phyloP scores from a whole-genome alignment of 2,797 vertebrate species.

The Acanthurus leucopareius region DNA sequence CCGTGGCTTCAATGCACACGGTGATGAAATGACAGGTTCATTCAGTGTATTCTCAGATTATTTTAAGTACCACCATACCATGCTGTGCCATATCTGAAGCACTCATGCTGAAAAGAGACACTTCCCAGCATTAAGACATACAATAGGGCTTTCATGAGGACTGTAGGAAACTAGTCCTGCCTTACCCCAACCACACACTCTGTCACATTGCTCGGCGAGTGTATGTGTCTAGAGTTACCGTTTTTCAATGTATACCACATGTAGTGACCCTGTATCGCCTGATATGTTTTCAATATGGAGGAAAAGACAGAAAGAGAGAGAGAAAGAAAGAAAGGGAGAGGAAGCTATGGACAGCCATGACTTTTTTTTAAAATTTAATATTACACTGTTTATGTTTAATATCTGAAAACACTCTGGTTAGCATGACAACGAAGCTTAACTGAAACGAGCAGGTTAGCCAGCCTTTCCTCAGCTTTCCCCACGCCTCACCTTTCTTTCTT shows the following conservation, averaged over 20 bases:
- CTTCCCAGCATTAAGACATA: slow-evolving; percentile 73
- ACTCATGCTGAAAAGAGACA: slow-evolving; percentile 71
- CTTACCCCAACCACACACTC: slow-evolving; percentile 75
- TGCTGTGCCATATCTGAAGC: slow-evolving; percentile 60
- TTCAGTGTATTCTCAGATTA: slow-evolving; percentile 45
- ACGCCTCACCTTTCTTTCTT: slow-evolving; percentile 47
- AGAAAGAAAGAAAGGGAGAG: slow-evolving; percentile 13
- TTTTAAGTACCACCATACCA: slow-evolving; percentile 60
- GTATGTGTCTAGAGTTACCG: slow-evolving; percentile 66
- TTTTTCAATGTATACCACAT: slow-evolving; percentile 80
- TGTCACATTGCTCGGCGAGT: slow-evolving; percentile 62
- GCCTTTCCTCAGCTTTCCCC: slow-evolving; percentile 20
- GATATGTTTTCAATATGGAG: slow-evolving; percentile 74
- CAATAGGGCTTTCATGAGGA: slow-evolving; percentile 80
- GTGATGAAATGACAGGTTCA: slow-evolving; percentile 62
- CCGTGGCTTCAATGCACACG: slow-evolving; percentile 29
- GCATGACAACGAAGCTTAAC: slow-evolving; percentile 43
- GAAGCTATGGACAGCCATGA: slow-evolving; percentile 30
- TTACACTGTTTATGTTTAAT: slow-evolving; percentile 54
- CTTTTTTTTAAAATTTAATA: slow-evolving; percentile 48
- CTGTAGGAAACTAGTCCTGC: slow-evolving; percentile 68
- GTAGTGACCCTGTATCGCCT: slow-evolving; percentile 61
- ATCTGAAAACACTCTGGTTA: slow-evolving; percentile 64
- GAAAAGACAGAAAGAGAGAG: slow-evolving; percentile 24
- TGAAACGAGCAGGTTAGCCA: not conserved